Percentiles rank a stretch among this genome's conserved stretches.
These are phyloP conservation scores for Cataglyphis hispanica DNA, from an alignment of 1,140 invertebrate species.

Conservation along the genomic window DNA sequence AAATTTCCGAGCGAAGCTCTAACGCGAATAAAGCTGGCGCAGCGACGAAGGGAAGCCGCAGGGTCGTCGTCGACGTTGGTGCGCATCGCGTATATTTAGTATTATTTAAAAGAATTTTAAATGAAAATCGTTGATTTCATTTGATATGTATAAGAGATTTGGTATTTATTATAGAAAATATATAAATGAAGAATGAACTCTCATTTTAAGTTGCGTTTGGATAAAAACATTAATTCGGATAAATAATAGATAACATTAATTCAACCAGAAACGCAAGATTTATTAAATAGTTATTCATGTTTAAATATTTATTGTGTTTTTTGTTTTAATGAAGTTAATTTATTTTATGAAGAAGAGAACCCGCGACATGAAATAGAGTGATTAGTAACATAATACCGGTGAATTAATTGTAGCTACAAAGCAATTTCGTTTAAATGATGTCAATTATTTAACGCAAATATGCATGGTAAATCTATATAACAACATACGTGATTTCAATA, in stretches of 20 bases:
- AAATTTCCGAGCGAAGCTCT: slow-evolving; percentile 51
- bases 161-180: no score
- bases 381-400: slow-evolving; percentile 29
- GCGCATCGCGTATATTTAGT: not conserved
- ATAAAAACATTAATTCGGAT: not conserved
- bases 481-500: not conserved
- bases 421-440: slow-evolving; percentile 25
- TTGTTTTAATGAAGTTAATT: not conserved
- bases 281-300: not conserved
- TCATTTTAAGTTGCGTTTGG: not conserved
- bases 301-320: slow-evolving; percentile 7
- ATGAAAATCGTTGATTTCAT: no score
- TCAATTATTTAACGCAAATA: slow-evolving; percentile 16
- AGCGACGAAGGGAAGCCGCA: not conserved
- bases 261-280: not conserved
- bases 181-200: not conserved
- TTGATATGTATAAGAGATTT: no score
- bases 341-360: not conserved
- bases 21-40: slow-evolving; percentile 46
- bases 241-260: no score
- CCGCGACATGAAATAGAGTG: not conserved
- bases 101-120: slow-evolving; percentile 10
- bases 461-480: slow-evolving; percentile 20
- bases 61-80: not conserved
- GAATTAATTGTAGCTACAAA: slow-evolving; percentile 23